Percentiles rank a stretch among this genome's conserved stretches.
These are phyloP conservation scores for Metalampra italica DNA, from an alignment of 2,888 invertebrate species.

Conservation along the genomic window DNA sequence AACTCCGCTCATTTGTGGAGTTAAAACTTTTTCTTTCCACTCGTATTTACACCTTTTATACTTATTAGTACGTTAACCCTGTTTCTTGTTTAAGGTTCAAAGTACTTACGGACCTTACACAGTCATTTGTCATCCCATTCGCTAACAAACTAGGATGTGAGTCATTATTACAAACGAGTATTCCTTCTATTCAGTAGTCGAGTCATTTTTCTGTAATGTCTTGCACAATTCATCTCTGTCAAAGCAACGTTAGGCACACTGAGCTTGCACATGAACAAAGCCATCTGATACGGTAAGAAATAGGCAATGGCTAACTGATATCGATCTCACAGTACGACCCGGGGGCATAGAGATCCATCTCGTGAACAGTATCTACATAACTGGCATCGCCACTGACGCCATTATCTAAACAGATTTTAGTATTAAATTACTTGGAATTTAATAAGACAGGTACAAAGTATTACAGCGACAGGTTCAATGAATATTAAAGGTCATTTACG, in stretches of 20 bases:
- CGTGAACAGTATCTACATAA: neutral
- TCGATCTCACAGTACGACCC: slow-evolving; percentile 14
- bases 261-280: slow-evolving; percentile 6
- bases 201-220: slow-evolving; percentile 4
- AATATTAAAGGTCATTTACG: no score
- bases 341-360: slow-evolving; percentile 5
- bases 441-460: neutral
- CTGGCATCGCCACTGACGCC: neutral
- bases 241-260: neutral
- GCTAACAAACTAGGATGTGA: neutral
- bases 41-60: slow-evolving; percentile 27
- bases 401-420: slow-evolving; percentile 1
- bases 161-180: slow-evolving; percentile 1
- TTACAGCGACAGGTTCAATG: neutral
- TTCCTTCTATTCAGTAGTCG: slow-evolving; percentile 7
- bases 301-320: slow-evolving; percentile 17
- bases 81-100: neutral
- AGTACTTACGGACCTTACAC: neutral
- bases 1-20: slow-evolving; percentile 1
- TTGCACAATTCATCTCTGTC: slow-evolving; percentile 9
- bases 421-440: slow-evolving; percentile 4
- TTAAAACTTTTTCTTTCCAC: neutral
- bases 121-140: slow-evolving; percentile 3
- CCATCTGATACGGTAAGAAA: slow-evolving; percentile 11
- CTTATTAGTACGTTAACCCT: slow-evolving; percentile 3